A percentile compares a stretch with the other conserved stretches of the same genome.
Conservation (phyloP, 2,888 invertebrate genomes). For the Hemithea aestivaria region DNA sequence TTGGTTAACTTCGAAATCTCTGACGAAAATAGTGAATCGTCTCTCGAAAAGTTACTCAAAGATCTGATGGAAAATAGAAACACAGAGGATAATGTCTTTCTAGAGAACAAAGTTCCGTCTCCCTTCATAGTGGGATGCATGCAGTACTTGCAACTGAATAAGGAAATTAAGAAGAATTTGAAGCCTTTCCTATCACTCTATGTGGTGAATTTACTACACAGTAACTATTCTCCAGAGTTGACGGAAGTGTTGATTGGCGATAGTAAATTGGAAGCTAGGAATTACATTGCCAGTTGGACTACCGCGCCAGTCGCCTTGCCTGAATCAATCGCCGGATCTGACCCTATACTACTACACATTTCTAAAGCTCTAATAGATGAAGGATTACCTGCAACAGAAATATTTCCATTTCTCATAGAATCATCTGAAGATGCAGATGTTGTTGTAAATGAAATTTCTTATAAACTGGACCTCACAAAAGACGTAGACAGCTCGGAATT, state of each 20-base stretch:
- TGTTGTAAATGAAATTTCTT: constrained; percentile 35
- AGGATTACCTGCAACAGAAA: constrained; percentile 43
- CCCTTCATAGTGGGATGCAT: constrained; percentile 66
- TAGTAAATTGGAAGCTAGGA: constrained; percentile 62
- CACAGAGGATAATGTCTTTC: constrained; percentile 51
- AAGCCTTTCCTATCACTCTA: constrained; percentile 64
- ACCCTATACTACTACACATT: constrained; percentile 51
- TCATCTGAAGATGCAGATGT: constrained; percentile 41
- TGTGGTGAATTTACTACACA: constrained; percentile 79
- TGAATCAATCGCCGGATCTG: constrained; percentile 47
- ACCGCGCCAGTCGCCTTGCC: constrained; percentile 46
- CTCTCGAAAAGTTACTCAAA: constrained; percentile 57
- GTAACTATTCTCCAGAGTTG: constrained; percentile 74
- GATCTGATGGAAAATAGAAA: constrained; percentile 58
- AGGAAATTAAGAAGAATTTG: constrained; percentile 53
- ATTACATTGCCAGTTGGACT: constrained; percentile 76
- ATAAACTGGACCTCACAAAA: constrained; percentile 40
- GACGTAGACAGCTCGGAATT: constrained; percentile 55
- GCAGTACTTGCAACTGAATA: constrained; percentile 54
- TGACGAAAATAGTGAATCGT: constrained; percentile 48
- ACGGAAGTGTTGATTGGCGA: constrained; percentile 72
- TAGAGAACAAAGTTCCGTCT: constrained; percentile 64
- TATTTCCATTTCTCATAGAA: constrained; percentile 52
- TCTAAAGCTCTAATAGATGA: constrained; percentile 62
- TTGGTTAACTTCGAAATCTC: constrained; percentile 58